Base-by-base conservation (phyloP, 1,140 invertebrate species). In the Habropoda laboriosa region DNA sequence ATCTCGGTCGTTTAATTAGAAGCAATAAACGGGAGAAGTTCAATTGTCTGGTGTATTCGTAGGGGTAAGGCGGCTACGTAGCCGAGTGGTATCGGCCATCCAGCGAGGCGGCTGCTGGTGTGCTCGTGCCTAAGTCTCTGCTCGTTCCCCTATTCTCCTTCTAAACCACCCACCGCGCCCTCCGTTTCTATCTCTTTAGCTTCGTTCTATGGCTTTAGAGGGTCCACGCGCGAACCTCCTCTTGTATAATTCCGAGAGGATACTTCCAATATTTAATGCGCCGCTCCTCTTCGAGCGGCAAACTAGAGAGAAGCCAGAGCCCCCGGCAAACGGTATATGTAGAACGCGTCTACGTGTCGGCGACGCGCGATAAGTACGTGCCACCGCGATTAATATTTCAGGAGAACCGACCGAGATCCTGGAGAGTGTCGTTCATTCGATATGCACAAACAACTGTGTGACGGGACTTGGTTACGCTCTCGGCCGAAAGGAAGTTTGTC, bases 1-100 rank as follows among this genome's bases (percentile, higher is more conserved):
- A 92, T 93, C 89, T 92, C 83, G 87, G 89, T 90, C 89, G 89
- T 92, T 93, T 93, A 92, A 93, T 92, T 92, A 91, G 90, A 91
- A 89, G 90, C 91, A 92, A 92, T 92, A 92, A 92, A 92, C 90
- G 92, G 87, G 90, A 88, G 88, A 86, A 91, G 91, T 92, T 92
- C 91, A 92, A 92, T 92, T 92, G 91, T 86, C 86, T 83, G 87
- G 87, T 87, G 87, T 90, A 91, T 90, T 83, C 88, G 85, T 86
- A 83, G 70, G n/a, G 88, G 81, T 82, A 86, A 83, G 74, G 74
- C 78, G 75, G 70, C 18, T 45, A 45, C 40, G 77, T 81, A 85
- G 70, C 82, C 70, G 58, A 88, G 85, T 87, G 88, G 80, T 90
- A 88, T 86, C 79, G 79, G 81, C 81, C 87, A 86, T 91, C 87